A percentile compares a stretch with the other conserved stretches of the same genome.
Evolutionary conservation across 2,113 vertebrate genomes (phyloP).

Genomic region (Microcebus lehilahytsara): DNA sequence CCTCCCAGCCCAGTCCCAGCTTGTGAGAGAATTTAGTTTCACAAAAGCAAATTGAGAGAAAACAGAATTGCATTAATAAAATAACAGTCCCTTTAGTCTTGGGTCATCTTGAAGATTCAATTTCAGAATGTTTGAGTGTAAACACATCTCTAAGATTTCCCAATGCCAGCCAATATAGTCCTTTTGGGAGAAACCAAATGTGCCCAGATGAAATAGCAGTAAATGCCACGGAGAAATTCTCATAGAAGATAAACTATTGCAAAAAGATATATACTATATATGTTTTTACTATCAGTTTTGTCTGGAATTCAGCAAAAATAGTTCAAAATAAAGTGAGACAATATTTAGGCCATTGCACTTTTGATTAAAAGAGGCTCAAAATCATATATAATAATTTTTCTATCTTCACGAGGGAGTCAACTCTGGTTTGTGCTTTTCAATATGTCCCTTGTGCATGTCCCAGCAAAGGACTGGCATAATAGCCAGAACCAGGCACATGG

Average conservation of each 20-base stretch:
- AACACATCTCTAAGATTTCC: constrained; percentile 62
- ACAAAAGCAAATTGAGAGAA: constrained; percentile 50
- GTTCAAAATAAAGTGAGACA: constrained; percentile 6
- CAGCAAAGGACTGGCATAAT: not conserved
- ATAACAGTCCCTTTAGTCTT: constrained; percentile 26
- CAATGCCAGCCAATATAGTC: constrained; percentile 36
- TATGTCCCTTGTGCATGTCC: fast-evolving
- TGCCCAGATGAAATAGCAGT: constrained; percentile 51
- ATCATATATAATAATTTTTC: not conserved
- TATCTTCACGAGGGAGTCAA: not conserved
- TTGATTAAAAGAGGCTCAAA: not conserved
- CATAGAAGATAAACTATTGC: not conserved
- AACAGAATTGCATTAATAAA: constrained; percentile 37
- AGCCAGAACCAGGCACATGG: not conserved
- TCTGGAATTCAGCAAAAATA: constrained; percentile 17
- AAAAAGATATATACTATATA: not conserved
- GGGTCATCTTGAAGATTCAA: constrained; percentile 43
- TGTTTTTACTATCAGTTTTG: not conserved
- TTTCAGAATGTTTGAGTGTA: constrained; percentile 63
- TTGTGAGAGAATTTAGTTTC: constrained; percentile 37
- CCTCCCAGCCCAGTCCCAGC: not conserved
- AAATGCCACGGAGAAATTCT: constrained; percentile 39
- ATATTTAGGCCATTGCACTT: not conserved
- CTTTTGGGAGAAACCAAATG: constrained; percentile 55
- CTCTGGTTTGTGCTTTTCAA: not conserved